Evolutionary conservation across 2,797 vertebrate species (phyloP).

Genomic region (Meda fulgida): DNA sequence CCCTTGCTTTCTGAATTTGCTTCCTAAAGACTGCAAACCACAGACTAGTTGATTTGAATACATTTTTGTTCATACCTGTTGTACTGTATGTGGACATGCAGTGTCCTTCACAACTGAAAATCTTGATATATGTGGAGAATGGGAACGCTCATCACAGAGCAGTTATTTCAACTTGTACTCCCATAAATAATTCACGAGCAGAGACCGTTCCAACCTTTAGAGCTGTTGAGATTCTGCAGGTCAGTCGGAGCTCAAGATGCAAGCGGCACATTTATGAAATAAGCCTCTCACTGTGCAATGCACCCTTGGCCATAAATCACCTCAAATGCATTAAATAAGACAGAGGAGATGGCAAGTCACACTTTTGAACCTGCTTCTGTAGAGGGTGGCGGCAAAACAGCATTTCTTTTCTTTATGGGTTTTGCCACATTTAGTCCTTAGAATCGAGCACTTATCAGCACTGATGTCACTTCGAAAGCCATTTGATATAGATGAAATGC

Average conservation of each 20-base stretch:
- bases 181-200: conserved; percentile 73
- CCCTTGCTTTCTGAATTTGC: no score
- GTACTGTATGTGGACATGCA: conserved; percentile 31
- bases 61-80: neutral
- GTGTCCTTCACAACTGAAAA: conserved; percentile 62
- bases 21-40: neutral
- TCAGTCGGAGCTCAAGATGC: conserved; percentile 58
- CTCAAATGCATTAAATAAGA: conserved; percentile 46
- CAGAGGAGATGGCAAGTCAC: conserved; percentile 3
- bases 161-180: conserved; percentile 55
- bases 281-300: conserved; percentile 41
- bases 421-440: neutral
- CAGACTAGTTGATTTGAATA: conserved; percentile 8
- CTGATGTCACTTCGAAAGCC: neutral
- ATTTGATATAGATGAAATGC: neutral
- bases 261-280: conserved; percentile 52
- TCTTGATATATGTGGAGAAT: conserved; percentile 61
- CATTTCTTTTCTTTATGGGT: conserved; percentile 3
- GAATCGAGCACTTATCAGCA: conserved; percentile 12
- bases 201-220: conserved; percentile 63
- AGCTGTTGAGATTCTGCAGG: conserved; percentile 61
- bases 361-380: neutral
- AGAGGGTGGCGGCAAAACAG: conserved; percentile 6
- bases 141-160: conserved; percentile 62
- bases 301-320: conserved; percentile 36